Base-by-base conservation (phyloP, 1,140 invertebrate genomes). In the Leptonema lineaticorne region DNA sequence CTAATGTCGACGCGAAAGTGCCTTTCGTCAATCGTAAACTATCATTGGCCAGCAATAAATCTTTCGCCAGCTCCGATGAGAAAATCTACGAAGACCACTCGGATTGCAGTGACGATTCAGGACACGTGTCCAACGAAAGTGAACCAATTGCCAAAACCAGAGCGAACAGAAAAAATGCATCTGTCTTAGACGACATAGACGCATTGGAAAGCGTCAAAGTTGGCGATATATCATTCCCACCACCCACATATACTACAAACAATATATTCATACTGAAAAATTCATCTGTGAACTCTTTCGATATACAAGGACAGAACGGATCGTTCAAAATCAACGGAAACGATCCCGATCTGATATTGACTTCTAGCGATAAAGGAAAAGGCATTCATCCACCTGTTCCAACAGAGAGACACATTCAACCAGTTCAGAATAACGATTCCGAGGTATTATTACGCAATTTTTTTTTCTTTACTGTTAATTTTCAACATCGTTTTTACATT, bases 51-150 rank as follows among this genome's bases (percentile, higher is more conserved):
- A 69, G 33, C 14, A 62, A 73, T 9, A 76, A 78, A 62, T 80
- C 79, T 70, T 74, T 79, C 37, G 69, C 73, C 45, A 73, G 77
- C 56, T 69, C 73, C 7, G 79, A 81, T 28, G 79, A 81, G 70
- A 83, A 83, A 75, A 80, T 81, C 75, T 82, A 81, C 27, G 81
- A 82, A 72, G 78, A 78, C 26, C 78, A 82, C 69, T 82, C 81
- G 7, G 81, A 83, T 71, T 88, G 86, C 71, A 90, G 89, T 33
- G 89, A 91, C 74, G 89, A 91, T 77, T 90, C 89, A 24, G 89
- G 89, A 48, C 89, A 91, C 78, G 90, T 90, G 63, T 90, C 89
- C 45, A 90, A 90, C 73, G 88, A 89, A 73, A 85, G 84, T 72
- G 85, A 87, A 18, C 78, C 78, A 0, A 81, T 83, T 67, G 77